Base-by-base conservation (phyloP, 2,797 vertebrate genomes). In the Meriones psammophilus region DNA sequence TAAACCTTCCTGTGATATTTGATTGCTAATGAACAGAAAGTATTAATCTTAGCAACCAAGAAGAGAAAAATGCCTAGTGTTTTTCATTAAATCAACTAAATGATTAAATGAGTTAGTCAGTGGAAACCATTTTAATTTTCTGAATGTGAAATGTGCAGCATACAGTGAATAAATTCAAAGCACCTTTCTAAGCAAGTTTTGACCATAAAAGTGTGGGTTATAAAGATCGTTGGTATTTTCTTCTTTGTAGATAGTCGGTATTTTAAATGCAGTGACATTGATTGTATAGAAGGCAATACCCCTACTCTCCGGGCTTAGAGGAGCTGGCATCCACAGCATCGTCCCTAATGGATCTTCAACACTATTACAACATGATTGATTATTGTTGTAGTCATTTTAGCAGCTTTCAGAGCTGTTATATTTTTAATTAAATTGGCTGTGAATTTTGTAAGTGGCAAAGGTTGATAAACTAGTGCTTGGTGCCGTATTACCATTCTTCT, bases 361-460 rank as follows among this genome's bases (percentile, higher is more conserved):
- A 96, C 94, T 96, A 97, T 98, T 98, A 98, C 95, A 95, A 97
- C 98, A 98, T 98, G 98, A 99, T 96, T 97, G 98, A 98, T 98
- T 97, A 96, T 97, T 97, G 97, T 97, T 96, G 78, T 94, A 97
- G 97, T 96, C 94, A 96, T 98, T 97, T 97, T 97, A 98, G 97
- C 98, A 97, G 97, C 97, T 98, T 98, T 98, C 96, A 95, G 96
- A 97, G 98, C 98, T 98, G 98, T 98, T 98, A 98, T 96, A 98
- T 98, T 98, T 98, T 98, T 98, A 98, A 99, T 99, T 98, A 98
- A 98, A 98, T 98, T 98, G 97, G 93, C 98, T 98, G 97, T 98
- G 97, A 98, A 98, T 98, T 98, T 93, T 96, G 14, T 98, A 97
- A 98, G 96, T 97, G 97, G 97, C 97, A 97, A 98, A 97, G 98